Base-by-base conservation (phyloP, 2,797 vertebrate species). In the Poecilia picta region DNA sequence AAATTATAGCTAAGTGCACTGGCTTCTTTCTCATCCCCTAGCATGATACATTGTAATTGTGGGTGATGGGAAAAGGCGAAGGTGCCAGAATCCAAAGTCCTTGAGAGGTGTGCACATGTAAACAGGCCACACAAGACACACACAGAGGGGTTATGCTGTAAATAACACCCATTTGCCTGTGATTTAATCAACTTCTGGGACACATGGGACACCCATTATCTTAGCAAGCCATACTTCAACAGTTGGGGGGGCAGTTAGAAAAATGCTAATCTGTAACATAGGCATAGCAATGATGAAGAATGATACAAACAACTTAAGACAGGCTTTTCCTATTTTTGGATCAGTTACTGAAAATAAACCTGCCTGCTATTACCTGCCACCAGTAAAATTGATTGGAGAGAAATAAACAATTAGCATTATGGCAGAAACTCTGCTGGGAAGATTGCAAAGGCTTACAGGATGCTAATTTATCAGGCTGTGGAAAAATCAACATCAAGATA, bases 141-240 rank as follows among this genome's bases (percentile, higher is more conserved):
- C 77, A 73, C 74, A 72, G 18, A 66, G 12, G 41, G 71, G 72
- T 36, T 31, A 28, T 76, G 89, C 89, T 88, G 93, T 94, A 95
- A 95, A 94, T 92, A 94, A 93, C 77, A 20, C 0, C 89, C 82
- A 93, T 93, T 89, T 86, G 78, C 79, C 89, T 86, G 88, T 83
- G 86, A 90, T 95, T 93, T 95, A 94, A 95, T 96, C 93, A 95
- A 92, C 86, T 85, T 88, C 89, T 91, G 90, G 89, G 92, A 92
- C 83, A 82, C 93, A 91, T 84, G 88, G 90, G 45, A 68, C 87
- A 89, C 88, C 86, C 59, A 88, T 87, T 91, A 91, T 47, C 81
- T 82, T 93, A 93, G 93, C 81, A 78, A 88, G 85, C 83, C 82
- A 85, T 94, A 90, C 83, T 81, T 95, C 94, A 95, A 90, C 1